Percentiles rank a stretch among this genome's conserved stretches.
These are phyloP conservation scores for Myathropa florea DNA, from an alignment of 2,888 invertebrate genomes.

Conservation along the genomic window DNA sequence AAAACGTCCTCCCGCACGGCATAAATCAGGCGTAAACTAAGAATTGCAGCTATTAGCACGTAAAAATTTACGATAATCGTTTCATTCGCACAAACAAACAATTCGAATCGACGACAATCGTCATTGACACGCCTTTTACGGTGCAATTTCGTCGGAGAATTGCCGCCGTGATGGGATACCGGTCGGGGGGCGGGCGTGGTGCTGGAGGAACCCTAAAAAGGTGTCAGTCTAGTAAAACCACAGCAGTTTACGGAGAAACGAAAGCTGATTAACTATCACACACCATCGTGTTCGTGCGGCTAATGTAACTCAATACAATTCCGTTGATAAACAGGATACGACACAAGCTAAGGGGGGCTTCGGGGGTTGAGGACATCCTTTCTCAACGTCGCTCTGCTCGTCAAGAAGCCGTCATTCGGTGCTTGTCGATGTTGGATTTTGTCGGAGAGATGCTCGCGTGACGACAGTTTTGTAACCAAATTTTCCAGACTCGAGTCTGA, in stretches of 20 bases:
- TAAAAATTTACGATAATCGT: constrained; percentile 64
- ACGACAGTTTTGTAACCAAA: constrained; percentile 16
- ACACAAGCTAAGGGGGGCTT: constrained; percentile 8
- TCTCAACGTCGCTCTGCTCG: constrained; percentile 15
- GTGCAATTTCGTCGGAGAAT: not conserved
- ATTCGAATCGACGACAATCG: not conserved
- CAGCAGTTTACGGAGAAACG: constrained; percentile 44
- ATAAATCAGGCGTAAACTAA: constrained; percentile 39
- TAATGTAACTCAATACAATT: constrained; percentile 65
- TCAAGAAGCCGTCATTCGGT: constrained; percentile 24
- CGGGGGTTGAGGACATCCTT: constrained; percentile 28
- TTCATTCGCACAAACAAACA: constrained; percentile 33
- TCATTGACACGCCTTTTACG: constrained; percentile 6
- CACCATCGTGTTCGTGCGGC: constrained; percentile 60
- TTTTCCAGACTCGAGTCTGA: constrained; percentile 42
- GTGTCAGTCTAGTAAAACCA: constrained; percentile 55
- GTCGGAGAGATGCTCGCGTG: constrained; percentile 46
- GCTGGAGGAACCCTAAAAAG: constrained; percentile 1
- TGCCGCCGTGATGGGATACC: not conserved
- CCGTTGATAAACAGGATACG: constrained; percentile 57
- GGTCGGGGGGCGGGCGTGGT: not conserved
- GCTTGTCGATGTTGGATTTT: constrained; percentile 32
- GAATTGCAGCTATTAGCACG: constrained; percentile 68
- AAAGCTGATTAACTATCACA: constrained; percentile 67
- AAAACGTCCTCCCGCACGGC: constrained; percentile 29